These are phyloP conservation scores for Melanotaenia nigrans DNA, from an alignment of 2,797 vertebrate species.

Conservation along the genomic window DNA sequence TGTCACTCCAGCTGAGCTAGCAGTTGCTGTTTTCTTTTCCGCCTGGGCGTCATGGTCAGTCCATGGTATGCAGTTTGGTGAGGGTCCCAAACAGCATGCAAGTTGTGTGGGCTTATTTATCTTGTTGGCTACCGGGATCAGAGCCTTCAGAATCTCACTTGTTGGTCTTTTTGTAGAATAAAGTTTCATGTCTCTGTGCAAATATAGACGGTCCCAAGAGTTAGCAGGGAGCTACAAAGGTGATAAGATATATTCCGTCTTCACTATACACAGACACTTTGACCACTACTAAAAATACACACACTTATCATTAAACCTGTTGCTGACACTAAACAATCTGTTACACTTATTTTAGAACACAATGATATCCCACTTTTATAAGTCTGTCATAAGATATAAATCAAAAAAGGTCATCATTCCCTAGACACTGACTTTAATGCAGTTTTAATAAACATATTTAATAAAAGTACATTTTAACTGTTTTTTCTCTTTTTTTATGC, in stretches of 20 bases:
- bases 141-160: slow-evolving; percentile 8
- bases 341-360: slow-evolving; percentile 33
- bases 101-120: slow-evolving; percentile 49
- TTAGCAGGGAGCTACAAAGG: slow-evolving; percentile 33
- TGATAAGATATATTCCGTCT: slow-evolving; percentile 70
- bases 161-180: slow-evolving; percentile 1
- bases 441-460: neutral
- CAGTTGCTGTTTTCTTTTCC: slow-evolving; percentile 70
- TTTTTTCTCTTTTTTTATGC: slow-evolving; percentile 47
- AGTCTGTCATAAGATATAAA: slow-evolving; percentile 13
- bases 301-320: slow-evolving; percentile 35
- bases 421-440: neutral
- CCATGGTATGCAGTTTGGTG: slow-evolving; percentile 50
- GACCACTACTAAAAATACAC: slow-evolving; percentile 43
- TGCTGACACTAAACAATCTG: slow-evolving; percentile 35
- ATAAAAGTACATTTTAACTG: neutral
- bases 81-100: slow-evolving; percentile 44
- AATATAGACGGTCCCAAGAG: slow-evolving; percentile 61
- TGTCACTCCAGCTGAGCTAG: slow-evolving; percentile 75
- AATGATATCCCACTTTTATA: slow-evolving; percentile 35
- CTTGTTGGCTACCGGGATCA: slow-evolving; percentile 31
- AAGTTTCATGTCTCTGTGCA: slow-evolving; percentile 10
- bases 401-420: neutral
- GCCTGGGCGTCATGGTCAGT: slow-evolving; percentile 53
- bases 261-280: slow-evolving; percentile 66